Base-by-base conservation (phyloP, 1,140 invertebrate species). In the Drosophila nasuta region DNA sequence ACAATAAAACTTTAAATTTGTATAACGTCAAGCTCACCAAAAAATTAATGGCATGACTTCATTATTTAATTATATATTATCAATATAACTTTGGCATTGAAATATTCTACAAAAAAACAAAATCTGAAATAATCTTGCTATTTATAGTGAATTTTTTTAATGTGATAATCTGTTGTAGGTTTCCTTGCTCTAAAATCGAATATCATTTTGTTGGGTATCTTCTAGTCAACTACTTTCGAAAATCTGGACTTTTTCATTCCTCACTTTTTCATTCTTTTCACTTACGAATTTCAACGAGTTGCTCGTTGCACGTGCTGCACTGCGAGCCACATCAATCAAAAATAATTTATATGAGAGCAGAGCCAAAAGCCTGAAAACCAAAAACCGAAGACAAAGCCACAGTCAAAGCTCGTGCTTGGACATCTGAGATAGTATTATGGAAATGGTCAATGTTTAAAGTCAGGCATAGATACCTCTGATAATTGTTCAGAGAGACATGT, bases 311-410 rank as follows among this genome's bases (percentile, higher is more conserved):
- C 82, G 82, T 86, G 82, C 83, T 82, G 59, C 51, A 63, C 54
- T 75, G n/a, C 41, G 52, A 66, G 72, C 79, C 82, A 80, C 82
- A 86, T 86, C 82, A 86, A 86, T 86, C 82, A 86, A 88, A 86
- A 54, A 88, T 79, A 86, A 86, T 86, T 86, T 86, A 86, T 86
- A 74, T 86, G 77, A 88, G 82, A 86, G 83, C 82, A 87, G 33
- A 62, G 57, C 74, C 41, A 60, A 59, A 73, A 51, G 20, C 35
- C 48, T 13, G 30, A 57, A 33, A 35, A 52, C 33, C 17, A 5
- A n/a, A 8, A 20, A 33, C 45, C 28, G 11, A 41, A 41, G 17
- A 4, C 45, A 48, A 10, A 85, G 58, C 46, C 30, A 67, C 5
- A 56, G 7, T 48, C 51, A 62, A 74, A 69, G 51, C 72, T 75